A percentile compares a stretch with the other conserved stretches of the same genome.
These are phyloP conservation scores for Sorex fumeus DNA, from an alignment of 2,113 vertebrate genomes.

Conservation along the genomic window DNA sequence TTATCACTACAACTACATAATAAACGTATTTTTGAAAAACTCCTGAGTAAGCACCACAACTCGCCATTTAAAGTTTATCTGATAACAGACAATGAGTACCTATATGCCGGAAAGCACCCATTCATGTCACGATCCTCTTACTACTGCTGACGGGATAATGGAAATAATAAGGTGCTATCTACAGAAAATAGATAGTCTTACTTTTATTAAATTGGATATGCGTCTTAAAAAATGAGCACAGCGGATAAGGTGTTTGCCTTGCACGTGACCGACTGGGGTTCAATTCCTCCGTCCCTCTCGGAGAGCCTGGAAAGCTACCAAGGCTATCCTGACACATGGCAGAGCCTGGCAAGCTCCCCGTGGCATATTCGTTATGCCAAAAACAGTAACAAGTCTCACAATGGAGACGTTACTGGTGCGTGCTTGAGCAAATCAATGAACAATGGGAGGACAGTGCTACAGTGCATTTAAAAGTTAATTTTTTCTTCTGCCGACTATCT, in stretches of 20 bases:
- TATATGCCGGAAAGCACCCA: constrained; percentile 20
- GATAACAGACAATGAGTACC: neutral
- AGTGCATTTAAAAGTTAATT: constrained; percentile 59
- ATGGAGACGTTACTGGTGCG: no score
- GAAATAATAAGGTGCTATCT: neutral
- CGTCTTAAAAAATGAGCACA: neutral
- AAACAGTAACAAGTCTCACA: no score
- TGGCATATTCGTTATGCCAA: no score
- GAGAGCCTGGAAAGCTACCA: no score
- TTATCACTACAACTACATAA: neutral
- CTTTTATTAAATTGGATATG: constrained; percentile 42
- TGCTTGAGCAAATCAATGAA: no score
- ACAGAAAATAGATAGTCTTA: constrained; percentile 27
- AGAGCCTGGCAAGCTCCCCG: no score
- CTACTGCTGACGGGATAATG: constrained; percentile 42
- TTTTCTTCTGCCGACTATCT: neutral
- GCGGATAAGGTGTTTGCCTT: no score
- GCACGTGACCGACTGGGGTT: no score
- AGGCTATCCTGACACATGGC: no score
- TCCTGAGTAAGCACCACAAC: constrained; percentile 23
- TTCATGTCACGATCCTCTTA: neutral
- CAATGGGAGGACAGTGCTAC: no score
- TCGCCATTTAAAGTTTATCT: constrained; percentile 45
- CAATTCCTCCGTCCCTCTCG: no score
- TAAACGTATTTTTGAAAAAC: neutral